Base-by-base conservation (phyloP, 2,888 invertebrate species). In the Colostygia pectinataria region DNA sequence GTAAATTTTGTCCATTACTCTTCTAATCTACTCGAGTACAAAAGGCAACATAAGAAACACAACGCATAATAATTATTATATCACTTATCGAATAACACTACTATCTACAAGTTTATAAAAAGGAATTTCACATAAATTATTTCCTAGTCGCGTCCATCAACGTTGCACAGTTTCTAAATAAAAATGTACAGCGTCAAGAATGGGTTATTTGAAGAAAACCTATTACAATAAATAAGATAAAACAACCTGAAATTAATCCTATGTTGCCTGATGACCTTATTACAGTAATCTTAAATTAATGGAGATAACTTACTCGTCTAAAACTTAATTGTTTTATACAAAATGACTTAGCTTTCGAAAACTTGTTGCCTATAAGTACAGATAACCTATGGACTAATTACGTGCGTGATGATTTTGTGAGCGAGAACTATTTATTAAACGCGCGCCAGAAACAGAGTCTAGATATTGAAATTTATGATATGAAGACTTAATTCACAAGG, bases 341-440 rank as follows among this genome's bases (percentile, higher is more conserved):
- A 86, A 89, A 90, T 90, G 90, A 90, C 90, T 90, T 90, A 90
- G 90, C 87, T 83, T 90, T 88, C 89, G 88, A 90, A n/a, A 89
- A 85, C 82, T 86, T 85, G 85, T 87, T 87, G 82, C 89, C 83
- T 89, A 90, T 87, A 89, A 87, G 87, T 88, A 89, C 88, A 79
- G 83, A 80, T 80, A 76, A 77, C 76, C 82, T 89, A 87, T 71
- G 74, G 82, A 84, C 83, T 86, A 87, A 83, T 71, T 74, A 83
- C 79, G 85, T 86, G 87, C 82, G 86, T 77, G 81, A 76, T 80
- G 71, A 74, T 63, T 68, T 68, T 71, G 71, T 74, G 65, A 53
- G 55, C 73, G 77, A 71, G 60, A 62, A 66, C 61, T 52, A 68
- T 66, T 62, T 64, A 58, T 61, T 34, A 2, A 12, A 13, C 40